Base-by-base conservation (phyloP, 1,140 invertebrate species). In the Kradibia gibbosae region DNA sequence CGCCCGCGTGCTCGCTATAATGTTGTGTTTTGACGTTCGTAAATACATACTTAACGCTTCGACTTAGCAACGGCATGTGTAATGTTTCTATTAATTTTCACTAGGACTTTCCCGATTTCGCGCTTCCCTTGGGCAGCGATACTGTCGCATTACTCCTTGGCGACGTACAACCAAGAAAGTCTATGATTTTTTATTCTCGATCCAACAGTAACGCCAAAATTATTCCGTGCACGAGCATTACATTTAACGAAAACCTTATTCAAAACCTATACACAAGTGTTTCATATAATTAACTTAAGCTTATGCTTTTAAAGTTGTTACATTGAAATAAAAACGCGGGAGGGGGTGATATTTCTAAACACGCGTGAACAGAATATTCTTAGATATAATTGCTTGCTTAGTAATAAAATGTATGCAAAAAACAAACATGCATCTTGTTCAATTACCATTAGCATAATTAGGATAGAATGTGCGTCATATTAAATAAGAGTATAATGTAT, bases 31-130 rank as follows among this genome's bases (percentile, higher is more conserved):
- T 62, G 60, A 62, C 60, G 60, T 62, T 62, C 31, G 31, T 34
- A 62, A 62, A 62, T 34, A 17, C 60, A 31, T 62, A 34, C 28
- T 62, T 34, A 71, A 25, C 39, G 67, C 39, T 71, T 70, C 36
- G 67, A 71, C 67, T 39, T 28, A 48, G 28, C n/a, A 3, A 39
- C 25, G n/a, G 70, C 28, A 48, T 28, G n/a, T 48, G 42, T 42
- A 48, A 72, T 72, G 70, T 72, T 72, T 72, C 28, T 72, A 72
- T 72, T 72, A 48, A 72, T 72, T 72, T 72, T n/a, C 5, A 48
- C 45, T 11, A 28, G 25, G 28, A 62, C 34, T 34, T 31, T 62
- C 60, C 60, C 28, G 31, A 62, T 34, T 34, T 15, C 15, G 31
- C 31, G 3, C 4, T 60, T 13, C 15, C 57, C 7, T 0, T 13